Evolutionary conservation across 2,888 invertebrate species (phyloP), one percentile per base, ranked within the genome.

Genomic region (Campaea margaritaria): DNA sequence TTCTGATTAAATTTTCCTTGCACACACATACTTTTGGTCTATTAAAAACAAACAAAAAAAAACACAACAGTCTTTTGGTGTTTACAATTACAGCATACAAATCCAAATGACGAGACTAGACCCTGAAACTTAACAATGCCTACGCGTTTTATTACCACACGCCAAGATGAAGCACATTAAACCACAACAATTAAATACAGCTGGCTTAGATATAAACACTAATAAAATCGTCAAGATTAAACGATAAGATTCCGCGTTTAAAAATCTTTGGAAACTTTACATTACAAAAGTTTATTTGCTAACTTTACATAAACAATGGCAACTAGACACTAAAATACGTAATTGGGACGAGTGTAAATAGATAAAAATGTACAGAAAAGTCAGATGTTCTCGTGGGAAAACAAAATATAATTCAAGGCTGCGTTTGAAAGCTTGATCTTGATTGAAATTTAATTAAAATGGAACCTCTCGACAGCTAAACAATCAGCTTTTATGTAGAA

Each of bases 171-270:
- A 31, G 64, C 49, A 68, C 73, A 74, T 78, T 76, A 76, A 78
- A 75, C 62, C 59, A 62, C 62, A 58, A 64, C 70, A 77, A 81
- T 80, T 70, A 21, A 21, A 21, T 21, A 67, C 65, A 66, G 78
- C 74, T 65, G 56, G 59, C 65, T 70, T 72, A 70, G 73, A 75
- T 70, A 71, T 62, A 75, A 72, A 74, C 72, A 76, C 79, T 78
- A 82, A 84, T 84, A 82, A 81, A 85, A 82, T 80, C 78, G 72
- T 82, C 76, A 79, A 87, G 87, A 88, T 89, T 58, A 34, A 53
- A 62, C 63, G 86, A 86, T 86, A 85, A 82, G 57, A 55, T 14
- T 54, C 53, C 46, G 61, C 58, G 59, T 78, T 72, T 76, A 74
- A 75, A 75, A 73, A 76, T 72, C 72, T 79, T 83, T 82, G 73